Evolutionary conservation across 2,113 vertebrate species (phyloP).

Genomic region (Petroica traversi): DNA sequence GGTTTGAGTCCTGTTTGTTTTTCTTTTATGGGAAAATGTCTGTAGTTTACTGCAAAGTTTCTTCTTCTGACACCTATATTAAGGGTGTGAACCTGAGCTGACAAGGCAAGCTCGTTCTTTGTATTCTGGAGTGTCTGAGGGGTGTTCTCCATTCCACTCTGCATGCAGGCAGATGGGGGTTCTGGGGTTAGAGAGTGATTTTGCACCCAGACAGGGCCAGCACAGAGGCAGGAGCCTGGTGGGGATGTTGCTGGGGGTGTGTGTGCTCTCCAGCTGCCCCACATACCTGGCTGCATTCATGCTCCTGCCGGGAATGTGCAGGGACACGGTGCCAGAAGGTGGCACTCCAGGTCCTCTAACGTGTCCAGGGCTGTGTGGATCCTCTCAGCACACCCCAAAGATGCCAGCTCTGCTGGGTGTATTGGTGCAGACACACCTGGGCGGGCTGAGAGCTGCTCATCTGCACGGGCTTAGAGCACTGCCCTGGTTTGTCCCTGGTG

Average conservation of each 20-base stretch:
- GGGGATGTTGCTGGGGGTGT: neutral
- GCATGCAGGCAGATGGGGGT: accelerated
- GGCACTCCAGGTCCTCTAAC: conserved; percentile 31
- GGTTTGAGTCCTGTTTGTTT: neutral
- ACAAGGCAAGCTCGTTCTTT: accelerated
- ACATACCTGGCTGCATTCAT: accelerated
- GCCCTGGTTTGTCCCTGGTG: accelerated
- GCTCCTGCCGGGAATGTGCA: accelerated
- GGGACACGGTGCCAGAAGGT: neutral
- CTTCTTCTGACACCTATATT: neutral
- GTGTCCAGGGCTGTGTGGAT: accelerated
- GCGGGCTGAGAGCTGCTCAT: neutral
- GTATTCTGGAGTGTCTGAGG: neutral
- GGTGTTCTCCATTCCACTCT: neutral
- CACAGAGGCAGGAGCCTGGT: neutral
- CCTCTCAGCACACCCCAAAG: neutral
- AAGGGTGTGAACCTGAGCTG: neutral
- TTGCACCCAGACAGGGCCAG: accelerated
- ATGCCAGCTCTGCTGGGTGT: accelerated
- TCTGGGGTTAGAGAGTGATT: neutral
- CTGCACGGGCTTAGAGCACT: accelerated
- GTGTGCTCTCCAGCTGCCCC: too few species aligned
- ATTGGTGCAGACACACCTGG: neutral
- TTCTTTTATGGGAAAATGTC: neutral
- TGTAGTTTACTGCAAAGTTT: neutral